Base-by-base conservation (phyloP, 2,797 vertebrate genomes). In the Aulostomus chinensis region DNA sequence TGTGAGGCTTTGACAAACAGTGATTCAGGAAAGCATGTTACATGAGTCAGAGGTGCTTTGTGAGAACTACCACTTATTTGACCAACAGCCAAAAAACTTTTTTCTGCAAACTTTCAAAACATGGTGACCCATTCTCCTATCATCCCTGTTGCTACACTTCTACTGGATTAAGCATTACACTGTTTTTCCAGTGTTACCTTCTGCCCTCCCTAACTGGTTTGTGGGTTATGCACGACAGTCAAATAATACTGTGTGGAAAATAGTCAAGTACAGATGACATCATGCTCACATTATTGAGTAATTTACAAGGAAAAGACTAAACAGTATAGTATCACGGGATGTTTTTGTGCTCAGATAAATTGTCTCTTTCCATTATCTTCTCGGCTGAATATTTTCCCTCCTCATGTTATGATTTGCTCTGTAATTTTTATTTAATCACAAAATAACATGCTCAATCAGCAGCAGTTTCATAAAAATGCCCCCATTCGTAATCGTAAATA, bases 41-140 rank as follows among this genome's bases (percentile, higher is more conserved):
- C 80, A 79, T 78, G 78, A 86, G 61, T 81, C 63, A 79, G 60
- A 79, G 47, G 64, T 72, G 58, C 73, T 42, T 46, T 67, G 49
- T 68, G 37, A 75, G 58, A 77, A 54, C 31, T 63, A 13, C 29
- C 38, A 40, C 24, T 35, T 22, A 35, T 26, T 34, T 35, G 14
- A 42, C 32, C 36, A 10, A 12, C n/a, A 33, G 14, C 9, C 4
- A 5, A 7, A 34, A 14, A 16, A n/a, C n/a, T 26, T 54, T 36
- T 48, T 25, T 31, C 33, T 29, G 21, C 25, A 28, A 43, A 29
- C 16, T 35, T 41, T 47, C 38, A 60, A 78, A 65, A 32, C 50
- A 46, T 51, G 55, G 42, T 59, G 40, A 57, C 46, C 58, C 29
- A 31, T 35, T 73, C 49, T 69, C 12, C 33, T 31, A 18, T 55